These are phyloP conservation scores for Cryptosula pallasiana DNA, from an alignment of 2,888 invertebrate genomes.

Conservation along the genomic window DNA sequence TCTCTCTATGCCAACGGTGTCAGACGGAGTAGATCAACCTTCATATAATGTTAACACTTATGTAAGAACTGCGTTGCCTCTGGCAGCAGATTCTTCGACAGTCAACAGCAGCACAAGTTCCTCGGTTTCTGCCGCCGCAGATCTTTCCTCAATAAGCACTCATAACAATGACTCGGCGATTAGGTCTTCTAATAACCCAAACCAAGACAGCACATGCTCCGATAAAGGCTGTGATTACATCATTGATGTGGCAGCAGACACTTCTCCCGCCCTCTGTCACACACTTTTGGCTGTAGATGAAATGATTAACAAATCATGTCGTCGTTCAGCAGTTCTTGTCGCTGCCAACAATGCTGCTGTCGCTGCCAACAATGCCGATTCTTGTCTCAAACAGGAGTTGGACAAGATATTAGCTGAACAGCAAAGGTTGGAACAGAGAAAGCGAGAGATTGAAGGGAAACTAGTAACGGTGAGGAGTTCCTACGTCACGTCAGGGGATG, in stretches of 20 bases:
- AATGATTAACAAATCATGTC: neutral
- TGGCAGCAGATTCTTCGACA: neutral
- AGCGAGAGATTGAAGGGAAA: neutral
- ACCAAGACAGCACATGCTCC: too few species aligned
- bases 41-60: neutral
- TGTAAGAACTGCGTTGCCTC: neutral
- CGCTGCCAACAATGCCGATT: neutral
- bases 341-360: neutral
- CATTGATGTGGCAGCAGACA: too few species aligned
- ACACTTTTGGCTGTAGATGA: neutral
- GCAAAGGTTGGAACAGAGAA: neutral
- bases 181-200: too few species aligned
- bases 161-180: too few species aligned
- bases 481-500: neutral
- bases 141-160: too few species aligned
- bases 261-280: neutral
- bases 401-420: slow-evolving; percentile 13
- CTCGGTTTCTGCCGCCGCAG: neutral
- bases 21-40: too few species aligned
- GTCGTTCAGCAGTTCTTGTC: neutral
- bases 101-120: neutral
- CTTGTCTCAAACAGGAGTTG: neutral
- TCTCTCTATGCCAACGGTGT: too few species aligned
- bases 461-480: neutral
- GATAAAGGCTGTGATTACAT: too few species aligned